Percentiles rank a stretch among this genome's conserved stretches.
These are phyloP conservation scores for Zoroaster sp. DNA, from an alignment of 53 echinoderm and acorn worm genomes.

Conservation along the genomic window DNA sequence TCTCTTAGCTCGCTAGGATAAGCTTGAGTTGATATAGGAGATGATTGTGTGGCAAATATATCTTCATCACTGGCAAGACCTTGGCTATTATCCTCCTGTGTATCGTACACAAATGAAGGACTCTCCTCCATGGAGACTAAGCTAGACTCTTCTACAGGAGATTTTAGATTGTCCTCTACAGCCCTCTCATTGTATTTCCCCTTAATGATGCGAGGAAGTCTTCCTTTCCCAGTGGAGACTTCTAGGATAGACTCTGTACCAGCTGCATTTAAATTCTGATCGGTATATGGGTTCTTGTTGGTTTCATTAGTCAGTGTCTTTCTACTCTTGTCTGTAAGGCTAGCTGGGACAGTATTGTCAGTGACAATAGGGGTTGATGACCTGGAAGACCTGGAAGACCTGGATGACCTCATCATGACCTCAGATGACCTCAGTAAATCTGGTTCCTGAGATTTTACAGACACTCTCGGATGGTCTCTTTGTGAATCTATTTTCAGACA, in stretches of 20 bases:
- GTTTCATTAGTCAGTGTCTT: neutral
- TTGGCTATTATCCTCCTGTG: neutral
- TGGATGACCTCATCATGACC: neutral
- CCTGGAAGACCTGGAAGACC: neutral
- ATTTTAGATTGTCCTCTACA: neutral
- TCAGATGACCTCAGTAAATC: neutral
- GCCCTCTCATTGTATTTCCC: neutral
- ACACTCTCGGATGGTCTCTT: no score
- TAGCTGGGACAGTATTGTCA: no score
- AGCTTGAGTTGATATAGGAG: neutral
- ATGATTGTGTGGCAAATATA: conserved; percentile 18
- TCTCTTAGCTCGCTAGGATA: neutral
- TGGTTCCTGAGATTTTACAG: neutral
- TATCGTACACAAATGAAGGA: neutral
- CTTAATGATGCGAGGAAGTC: neutral
- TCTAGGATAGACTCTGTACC: neutral
- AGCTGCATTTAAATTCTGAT: neutral
- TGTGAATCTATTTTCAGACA: neutral
- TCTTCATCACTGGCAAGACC: conserved; percentile 44
- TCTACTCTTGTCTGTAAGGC: neutral
- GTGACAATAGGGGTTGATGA: neutral
- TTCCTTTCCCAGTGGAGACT: neutral
- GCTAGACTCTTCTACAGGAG: neutral
- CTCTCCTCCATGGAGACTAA: neutral
- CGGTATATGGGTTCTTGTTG: neutral